These are phyloP conservation scores for Latrodectus geometricus DNA, from an alignment of 1,140 invertebrate species.

Conservation along the genomic window DNA sequence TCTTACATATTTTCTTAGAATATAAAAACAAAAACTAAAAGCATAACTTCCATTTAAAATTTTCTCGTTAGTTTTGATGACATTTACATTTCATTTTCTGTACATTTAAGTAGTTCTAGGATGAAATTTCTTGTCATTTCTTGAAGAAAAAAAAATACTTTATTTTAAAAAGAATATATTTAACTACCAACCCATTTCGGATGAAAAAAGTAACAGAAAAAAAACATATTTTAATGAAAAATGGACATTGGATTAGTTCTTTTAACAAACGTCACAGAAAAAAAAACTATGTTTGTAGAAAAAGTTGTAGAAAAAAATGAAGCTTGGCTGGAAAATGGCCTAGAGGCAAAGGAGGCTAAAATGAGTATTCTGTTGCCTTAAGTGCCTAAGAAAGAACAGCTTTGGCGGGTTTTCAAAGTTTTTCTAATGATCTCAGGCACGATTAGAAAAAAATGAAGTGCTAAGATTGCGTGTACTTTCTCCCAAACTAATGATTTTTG, in stretches of 20 bases:
- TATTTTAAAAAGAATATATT: slow-evolving; percentile 30
- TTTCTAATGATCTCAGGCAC: slow-evolving; percentile 22
- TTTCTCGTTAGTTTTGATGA: slow-evolving; percentile 1
- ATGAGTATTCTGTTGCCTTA: slow-evolving; percentile 42
- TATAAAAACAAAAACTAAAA: slow-evolving; percentile 12
- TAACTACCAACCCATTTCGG: neutral
- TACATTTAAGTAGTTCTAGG: neutral
- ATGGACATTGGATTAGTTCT: slow-evolving; percentile 56
- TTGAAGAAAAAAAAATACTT: neutral
- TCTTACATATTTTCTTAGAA: neutral
- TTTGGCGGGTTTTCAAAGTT: slow-evolving; percentile 5
- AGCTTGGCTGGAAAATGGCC: slow-evolving; percentile 4
- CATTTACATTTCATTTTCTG: slow-evolving; percentile 40
- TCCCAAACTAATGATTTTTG: slow-evolving; percentile 8
- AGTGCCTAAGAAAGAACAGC: slow-evolving; percentile 20
- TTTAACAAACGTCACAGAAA: slow-evolving; percentile 33
- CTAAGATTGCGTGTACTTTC: slow-evolving; percentile 4
- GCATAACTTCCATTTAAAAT: slow-evolving; percentile 74
- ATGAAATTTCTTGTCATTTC: neutral
- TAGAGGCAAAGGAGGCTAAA: slow-evolving; percentile 28
- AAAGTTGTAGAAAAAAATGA: slow-evolving; percentile 17
- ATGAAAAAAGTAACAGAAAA: neutral
- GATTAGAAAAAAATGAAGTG: slow-evolving; percentile 11
- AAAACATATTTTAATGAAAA: slow-evolving; percentile 40
- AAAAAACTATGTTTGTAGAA: slow-evolving; percentile 7